phyloP scores from a whole-genome alignment of 2,797 vertebrate species.

The Sebastolobus alascanus region DNA sequence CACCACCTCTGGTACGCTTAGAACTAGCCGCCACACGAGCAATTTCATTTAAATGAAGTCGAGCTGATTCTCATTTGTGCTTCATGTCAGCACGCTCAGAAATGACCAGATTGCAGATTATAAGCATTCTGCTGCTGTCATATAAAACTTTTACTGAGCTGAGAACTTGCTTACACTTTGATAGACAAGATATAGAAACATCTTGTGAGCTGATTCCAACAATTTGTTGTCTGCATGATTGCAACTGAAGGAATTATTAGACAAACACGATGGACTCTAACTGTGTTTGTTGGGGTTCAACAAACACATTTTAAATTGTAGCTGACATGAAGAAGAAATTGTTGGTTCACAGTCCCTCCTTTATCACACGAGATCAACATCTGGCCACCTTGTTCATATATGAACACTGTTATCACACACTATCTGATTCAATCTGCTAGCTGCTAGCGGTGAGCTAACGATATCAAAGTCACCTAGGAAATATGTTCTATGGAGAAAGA shows the following conservation, averaged over 20 bases:
- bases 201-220: neutral
- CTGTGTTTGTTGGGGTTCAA: neutral
- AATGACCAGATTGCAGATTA: constrained; percentile 15
- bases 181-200: neutral
- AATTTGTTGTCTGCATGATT: neutral
- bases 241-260: neutral
- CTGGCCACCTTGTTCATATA: constrained; percentile 4
- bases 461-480: constrained; percentile 33
- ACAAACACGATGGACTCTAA: neutral
- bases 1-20: neutral
- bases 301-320: neutral
- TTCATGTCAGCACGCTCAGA: neutral
- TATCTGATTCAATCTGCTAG: constrained; percentile 6
- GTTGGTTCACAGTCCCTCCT: neutral
- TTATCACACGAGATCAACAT: neutral
- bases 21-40: neutral
- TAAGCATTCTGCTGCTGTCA: neutral
- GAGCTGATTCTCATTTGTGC: constrained; percentile 13
- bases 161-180: neutral
- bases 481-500: constrained; percentile 17
- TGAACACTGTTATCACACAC: constrained; percentile 1
- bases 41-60: constrained; percentile 4
- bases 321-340: neutral
- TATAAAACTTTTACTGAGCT: neutral
- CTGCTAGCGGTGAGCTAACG: neutral